Percentiles rank a stretch among this genome's conserved stretches.
phyloP scores from a whole-genome alignment of 2,888 invertebrate species.

The Branchinecta sandiegonensis region DNA sequence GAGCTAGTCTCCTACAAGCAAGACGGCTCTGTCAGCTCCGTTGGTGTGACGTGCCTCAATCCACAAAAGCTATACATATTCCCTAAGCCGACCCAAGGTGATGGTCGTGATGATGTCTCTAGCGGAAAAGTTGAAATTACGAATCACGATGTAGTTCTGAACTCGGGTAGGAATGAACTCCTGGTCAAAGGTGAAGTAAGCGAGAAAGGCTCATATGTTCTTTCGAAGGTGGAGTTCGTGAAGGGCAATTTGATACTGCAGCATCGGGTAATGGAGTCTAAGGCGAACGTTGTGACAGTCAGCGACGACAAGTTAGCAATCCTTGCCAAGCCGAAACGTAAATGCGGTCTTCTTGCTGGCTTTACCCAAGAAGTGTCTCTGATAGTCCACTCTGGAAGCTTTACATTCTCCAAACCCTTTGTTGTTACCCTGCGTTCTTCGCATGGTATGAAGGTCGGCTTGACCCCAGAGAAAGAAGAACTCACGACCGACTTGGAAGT shows the following conservation, averaged over 20 bases:
- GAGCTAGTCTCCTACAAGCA: slow-evolving; percentile 63
- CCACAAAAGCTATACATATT: slow-evolving; percentile 36
- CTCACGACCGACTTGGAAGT: background rate
- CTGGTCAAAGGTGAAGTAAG: background rate
- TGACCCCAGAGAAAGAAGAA: background rate
- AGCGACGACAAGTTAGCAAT: slow-evolving; percentile 9
- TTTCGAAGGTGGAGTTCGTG: background rate
- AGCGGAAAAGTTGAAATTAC: background rate
- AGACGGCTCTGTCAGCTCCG: slow-evolving; percentile 59
- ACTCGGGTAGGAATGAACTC: background rate
- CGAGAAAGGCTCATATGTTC: background rate
- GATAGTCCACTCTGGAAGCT: slow-evolving; percentile 1
- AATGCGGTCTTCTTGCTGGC: background rate
- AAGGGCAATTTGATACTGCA: background rate
- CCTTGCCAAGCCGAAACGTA: background rate
- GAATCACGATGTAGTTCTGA: background rate
- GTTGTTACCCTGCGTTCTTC: background rate
- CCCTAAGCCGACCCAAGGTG: background rate
- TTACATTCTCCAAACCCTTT: background rate
- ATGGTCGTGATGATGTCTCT: background rate
- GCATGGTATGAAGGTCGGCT: background rate
- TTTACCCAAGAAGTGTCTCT: slow-evolving; percentile 5
- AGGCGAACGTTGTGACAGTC: background rate
- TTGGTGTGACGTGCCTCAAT: slow-evolving; percentile 54
- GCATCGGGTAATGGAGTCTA: background rate